Percentiles rank a stretch among this genome's conserved stretches.
Evolutionary conservation across 2,888 invertebrate genomes (phyloP).

Genomic region (Arctia plantaginis): DNA sequence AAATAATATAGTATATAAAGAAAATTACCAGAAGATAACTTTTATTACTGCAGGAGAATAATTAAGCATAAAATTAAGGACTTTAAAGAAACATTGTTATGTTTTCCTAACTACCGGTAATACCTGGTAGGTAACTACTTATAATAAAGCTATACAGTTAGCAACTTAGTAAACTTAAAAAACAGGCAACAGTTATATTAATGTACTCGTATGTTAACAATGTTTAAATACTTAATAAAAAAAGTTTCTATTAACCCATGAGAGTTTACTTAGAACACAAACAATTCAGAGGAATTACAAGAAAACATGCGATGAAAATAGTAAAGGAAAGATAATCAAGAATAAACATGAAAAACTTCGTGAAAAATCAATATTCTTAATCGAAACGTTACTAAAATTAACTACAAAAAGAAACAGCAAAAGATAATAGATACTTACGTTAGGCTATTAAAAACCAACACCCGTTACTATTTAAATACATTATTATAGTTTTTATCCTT

Average conservation of each 20-base stretch:
- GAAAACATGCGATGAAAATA: neutral
- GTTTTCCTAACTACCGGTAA: neutral
- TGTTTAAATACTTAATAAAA: neutral
- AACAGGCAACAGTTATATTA: neutral
- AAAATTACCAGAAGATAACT: too few relatives aligned
- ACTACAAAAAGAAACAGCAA: neutral
- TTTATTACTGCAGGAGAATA: too few relatives aligned
- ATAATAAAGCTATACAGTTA: neutral
- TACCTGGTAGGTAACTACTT: neutral
- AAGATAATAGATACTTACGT: slow-evolving; percentile 1
- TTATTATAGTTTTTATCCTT: slow-evolving; percentile 35
- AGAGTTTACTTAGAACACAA: neutral
- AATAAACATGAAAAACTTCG: too few relatives aligned
- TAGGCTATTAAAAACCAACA: neutral
- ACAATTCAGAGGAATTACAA: neutral
- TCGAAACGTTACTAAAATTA: neutral
- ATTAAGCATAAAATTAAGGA: too few relatives aligned
- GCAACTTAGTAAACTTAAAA: neutral
- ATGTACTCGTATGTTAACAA: too few relatives aligned
- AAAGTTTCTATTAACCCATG: neutral
- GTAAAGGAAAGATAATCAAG: neutral
- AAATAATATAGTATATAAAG: too few relatives aligned
- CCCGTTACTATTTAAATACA: slow-evolving; percentile 22
- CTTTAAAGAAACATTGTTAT: too few relatives aligned
- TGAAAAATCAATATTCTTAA: too few relatives aligned